These are phyloP conservation scores for Holacanthella duospinosa DNA, from an alignment of 2,888 invertebrate genomes.

Conservation along the genomic window DNA sequence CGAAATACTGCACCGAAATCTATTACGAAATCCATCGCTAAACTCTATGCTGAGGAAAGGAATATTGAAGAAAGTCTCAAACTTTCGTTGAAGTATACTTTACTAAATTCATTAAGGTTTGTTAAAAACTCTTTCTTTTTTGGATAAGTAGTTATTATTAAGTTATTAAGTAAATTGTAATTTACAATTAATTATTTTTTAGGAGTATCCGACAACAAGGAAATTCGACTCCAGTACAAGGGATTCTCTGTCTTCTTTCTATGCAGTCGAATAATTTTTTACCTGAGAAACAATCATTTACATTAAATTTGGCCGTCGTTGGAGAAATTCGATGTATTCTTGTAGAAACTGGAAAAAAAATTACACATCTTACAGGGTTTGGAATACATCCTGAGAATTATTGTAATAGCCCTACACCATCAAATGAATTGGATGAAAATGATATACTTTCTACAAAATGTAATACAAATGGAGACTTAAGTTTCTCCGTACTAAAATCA, in stretches of 20 bases:
- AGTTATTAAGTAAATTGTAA: no score
- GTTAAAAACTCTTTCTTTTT: slow-evolving; percentile 7
- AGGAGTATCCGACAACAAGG: slow-evolving; percentile 35
- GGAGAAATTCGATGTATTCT: slow-evolving; percentile 33
- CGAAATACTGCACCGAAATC: slow-evolving; percentile 45
- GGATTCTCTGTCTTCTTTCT: slow-evolving; percentile 31
- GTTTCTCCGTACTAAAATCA: not conserved
- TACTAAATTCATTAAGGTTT: slow-evolving; percentile 62
- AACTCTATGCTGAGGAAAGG: slow-evolving; percentile 67
- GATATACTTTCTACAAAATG: slow-evolving; percentile 7
- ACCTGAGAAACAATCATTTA: slow-evolving; percentile 14
- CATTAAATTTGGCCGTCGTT: slow-evolving; percentile 33
- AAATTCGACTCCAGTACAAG: slow-evolving; percentile 31
- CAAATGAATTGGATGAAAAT: slow-evolving; percentile 13
- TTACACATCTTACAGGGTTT: slow-evolving; percentile 29
- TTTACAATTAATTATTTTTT: not conserved
- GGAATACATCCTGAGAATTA: not conserved
- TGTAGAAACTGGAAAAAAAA: slow-evolving; percentile 33
- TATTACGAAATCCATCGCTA: slow-evolving; percentile 63
- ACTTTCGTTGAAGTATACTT: slow-evolving; percentile 74
- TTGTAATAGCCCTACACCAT: not conserved
- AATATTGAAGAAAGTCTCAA: slow-evolving; percentile 67
- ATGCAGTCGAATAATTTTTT: slow-evolving; percentile 24
- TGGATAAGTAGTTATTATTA: no score
- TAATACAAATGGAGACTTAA: not conserved